These are phyloP conservation scores for Enteromius argenteus DNA, from an alignment of 2,797 vertebrate species.

Conservation along the genomic window DNA sequence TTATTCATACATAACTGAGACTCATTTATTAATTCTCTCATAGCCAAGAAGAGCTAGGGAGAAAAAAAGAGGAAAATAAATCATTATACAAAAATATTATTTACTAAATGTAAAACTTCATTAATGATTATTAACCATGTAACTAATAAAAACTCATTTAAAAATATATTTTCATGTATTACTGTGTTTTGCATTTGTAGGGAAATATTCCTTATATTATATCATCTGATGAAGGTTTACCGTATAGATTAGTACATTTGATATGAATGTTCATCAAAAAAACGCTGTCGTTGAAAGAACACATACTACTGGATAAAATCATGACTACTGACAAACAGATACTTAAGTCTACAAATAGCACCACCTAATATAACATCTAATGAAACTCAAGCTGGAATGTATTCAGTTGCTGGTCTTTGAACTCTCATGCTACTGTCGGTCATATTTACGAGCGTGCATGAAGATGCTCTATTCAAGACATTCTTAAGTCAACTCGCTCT, in stretches of 20 bases:
- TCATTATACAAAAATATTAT: neutral
- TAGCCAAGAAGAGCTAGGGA: neutral
- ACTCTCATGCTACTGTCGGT: slow-evolving; percentile 41
- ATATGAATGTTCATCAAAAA: neutral
- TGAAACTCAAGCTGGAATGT: slow-evolving; percentile 48
- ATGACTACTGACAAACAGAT: neutral
- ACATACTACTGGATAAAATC: neutral
- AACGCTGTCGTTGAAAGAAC: neutral
- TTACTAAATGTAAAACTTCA: no score
- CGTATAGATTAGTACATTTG: neutral
- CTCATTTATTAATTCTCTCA: neutral
- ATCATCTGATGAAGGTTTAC: neutral
- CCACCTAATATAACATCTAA: slow-evolving; percentile 34
- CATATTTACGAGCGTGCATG: slow-evolving; percentile 21
- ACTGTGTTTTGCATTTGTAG: slow-evolving; percentile 7
- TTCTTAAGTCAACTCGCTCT: slow-evolving; percentile 18
- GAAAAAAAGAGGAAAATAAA: neutral
- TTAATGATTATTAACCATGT: no score
- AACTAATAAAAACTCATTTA: neutral
- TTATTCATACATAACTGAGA: neutral
- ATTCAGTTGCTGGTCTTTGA: slow-evolving; percentile 44
- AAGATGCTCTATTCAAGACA: slow-evolving; percentile 8
- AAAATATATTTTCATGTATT: no score
- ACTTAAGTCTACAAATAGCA: slow-evolving; percentile 35
- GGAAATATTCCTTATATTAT: neutral